Evolutionary conservation across 2,113 vertebrate genomes (phyloP).

Genomic region (Hippocampus zosterae): DNA sequence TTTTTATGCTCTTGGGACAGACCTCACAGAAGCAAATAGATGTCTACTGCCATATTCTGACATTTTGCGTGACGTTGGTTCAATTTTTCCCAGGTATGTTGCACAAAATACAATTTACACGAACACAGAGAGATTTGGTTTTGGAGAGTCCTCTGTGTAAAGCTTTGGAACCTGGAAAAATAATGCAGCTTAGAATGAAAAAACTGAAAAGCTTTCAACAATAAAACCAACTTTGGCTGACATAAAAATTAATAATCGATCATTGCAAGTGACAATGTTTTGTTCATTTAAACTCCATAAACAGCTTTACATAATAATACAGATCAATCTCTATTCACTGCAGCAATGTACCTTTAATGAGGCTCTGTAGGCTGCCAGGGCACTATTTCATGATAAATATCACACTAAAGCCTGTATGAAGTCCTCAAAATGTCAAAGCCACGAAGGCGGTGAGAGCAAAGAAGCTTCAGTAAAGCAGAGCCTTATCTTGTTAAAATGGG

Average conservation of each 20-base stretch:
- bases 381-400: conserved; percentile 6
- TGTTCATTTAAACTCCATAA: not conserved
- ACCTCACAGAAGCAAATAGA: not conserved
- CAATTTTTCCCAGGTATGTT: not conserved
- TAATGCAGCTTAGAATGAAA: not conserved
- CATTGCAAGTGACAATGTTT: not conserved
- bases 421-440: conserved; percentile 6
- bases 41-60: not conserved
- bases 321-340: not conserved
- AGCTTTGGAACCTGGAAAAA: not conserved
- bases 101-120: not conserved
- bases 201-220: not conserved
- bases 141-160: not conserved
- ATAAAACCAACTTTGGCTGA: not conserved
- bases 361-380: not conserved
- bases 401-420: conserved; percentile 3
- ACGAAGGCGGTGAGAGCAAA: not conserved
- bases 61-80: not conserved
- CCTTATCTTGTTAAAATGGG: not conserved
- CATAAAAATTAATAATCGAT: not conserved
- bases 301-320: not conserved
- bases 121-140: not conserved
- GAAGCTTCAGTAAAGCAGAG: not conserved
- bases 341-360: not conserved
- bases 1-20: not conserved